phyloP scores from a whole-genome alignment of 2,113 vertebrate genomes.

The Coreoperca whiteheadi region DNA sequence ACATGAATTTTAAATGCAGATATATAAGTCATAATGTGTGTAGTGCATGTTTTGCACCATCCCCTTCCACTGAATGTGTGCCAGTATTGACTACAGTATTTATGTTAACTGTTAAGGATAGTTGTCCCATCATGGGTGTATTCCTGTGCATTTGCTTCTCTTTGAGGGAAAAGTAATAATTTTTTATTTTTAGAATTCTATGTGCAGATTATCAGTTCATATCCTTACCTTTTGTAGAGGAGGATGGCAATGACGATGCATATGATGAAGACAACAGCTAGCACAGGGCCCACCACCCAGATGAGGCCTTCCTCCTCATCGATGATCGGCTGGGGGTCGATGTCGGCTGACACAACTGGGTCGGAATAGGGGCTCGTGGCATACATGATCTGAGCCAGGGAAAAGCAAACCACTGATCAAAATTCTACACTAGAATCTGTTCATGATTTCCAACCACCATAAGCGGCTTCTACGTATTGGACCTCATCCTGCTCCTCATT shows the following conservation, averaged over 20 bases:
- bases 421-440: background rate
- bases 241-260: slow-evolving; percentile 99
- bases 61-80: background rate
- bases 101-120: background rate
- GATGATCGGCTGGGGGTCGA: slow-evolving; percentile 96
- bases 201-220: slow-evolving; percentile 1
- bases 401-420: slow-evolving; percentile 25
- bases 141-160: background rate
- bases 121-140: background rate
- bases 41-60: background rate
- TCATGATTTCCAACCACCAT: background rate
- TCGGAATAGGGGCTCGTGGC: slow-evolving; percentile 98
- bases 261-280: slow-evolving; percentile 99
- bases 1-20: slow-evolving; percentile 8
- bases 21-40: background rate
- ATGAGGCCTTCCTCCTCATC: slow-evolving; percentile 99
- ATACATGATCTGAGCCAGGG: slow-evolving; percentile 92
- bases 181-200: background rate
- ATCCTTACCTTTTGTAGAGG: slow-evolving; percentile 96
- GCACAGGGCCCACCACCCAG: slow-evolving; percentile 98
- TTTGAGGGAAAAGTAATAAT: background rate
- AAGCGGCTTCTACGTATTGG: background rate
- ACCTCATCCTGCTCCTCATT: background rate
- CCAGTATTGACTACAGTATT: background rate
- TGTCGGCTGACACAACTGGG: slow-evolving; percentile 94